phyloP scores from a whole-genome alignment of 2,888 invertebrate species.

The Opisthograptis luteolata region DNA sequence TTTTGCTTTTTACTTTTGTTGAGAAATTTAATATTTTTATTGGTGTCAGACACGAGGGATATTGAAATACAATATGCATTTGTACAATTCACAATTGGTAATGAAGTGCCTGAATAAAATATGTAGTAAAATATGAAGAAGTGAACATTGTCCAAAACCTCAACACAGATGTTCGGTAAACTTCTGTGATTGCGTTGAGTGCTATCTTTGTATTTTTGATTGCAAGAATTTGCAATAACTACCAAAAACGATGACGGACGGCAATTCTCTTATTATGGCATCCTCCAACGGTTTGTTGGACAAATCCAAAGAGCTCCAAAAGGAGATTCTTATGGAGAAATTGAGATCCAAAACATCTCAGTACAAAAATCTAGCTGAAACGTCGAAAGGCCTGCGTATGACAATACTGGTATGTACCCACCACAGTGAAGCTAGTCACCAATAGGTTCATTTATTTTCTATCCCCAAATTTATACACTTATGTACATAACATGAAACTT shows the following conservation, averaged over 20 bases:
- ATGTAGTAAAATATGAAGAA: slow-evolving; percentile 5
- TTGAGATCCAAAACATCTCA: slow-evolving; percentile 93
- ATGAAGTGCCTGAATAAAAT: slow-evolving; percentile 7
- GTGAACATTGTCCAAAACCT: slow-evolving; percentile 30
- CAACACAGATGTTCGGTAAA: slow-evolving; percentile 57
- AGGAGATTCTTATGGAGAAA: slow-evolving; percentile 96
- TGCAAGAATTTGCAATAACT: slow-evolving; percentile 36
- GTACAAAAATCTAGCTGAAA: slow-evolving; percentile 92
- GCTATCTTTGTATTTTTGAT: slow-evolving; percentile 47
- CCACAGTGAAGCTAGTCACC: background rate
- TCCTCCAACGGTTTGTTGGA: slow-evolving; percentile 64
- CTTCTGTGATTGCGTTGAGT: slow-evolving; percentile 43
- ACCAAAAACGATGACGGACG: slow-evolving; percentile 65
- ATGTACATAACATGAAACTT: background rate
- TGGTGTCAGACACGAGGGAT: background rate
- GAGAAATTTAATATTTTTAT: background rate
- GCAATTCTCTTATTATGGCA: slow-evolving; percentile 61
- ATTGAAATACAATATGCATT: background rate
- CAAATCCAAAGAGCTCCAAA: slow-evolving; percentile 85
- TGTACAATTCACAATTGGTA: background rate
- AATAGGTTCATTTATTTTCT: background rate
- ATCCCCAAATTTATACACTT: background rate
- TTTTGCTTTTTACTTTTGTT: background rate
- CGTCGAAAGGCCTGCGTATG: slow-evolving; percentile 94
- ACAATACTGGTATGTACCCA: slow-evolving; percentile 88